Base-by-base conservation (phyloP, 2,888 invertebrate genomes). In the Periphyllus acericola region DNA sequence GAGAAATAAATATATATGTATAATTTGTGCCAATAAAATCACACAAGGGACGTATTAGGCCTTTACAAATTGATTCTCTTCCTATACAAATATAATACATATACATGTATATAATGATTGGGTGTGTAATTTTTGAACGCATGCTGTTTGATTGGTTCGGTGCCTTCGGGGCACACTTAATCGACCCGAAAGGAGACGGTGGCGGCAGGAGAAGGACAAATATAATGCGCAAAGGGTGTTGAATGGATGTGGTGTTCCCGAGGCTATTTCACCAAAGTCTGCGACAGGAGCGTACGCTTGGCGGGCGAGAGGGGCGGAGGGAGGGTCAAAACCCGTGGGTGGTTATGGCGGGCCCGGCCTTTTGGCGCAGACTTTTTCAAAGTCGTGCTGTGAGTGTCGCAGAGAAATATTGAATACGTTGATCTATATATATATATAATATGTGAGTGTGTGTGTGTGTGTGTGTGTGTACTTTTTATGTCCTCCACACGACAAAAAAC, bases 311-410 rank as follows among this genome's bases (percentile, higher is more conserved):
- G 68, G 21, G 79, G 21, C 25, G 25, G 60, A 46, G 40, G 55
- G 55, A 72, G 74, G 86, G 71, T 80, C 80, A 36, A 80, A 80
- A 87, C 74, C 80, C 80, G 80, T 74, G 80, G 86, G 86, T 86
- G 79, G 86, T 80, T 40, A 71, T 36, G 74, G 74, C 60, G 72
- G 74, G 80, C 34, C 25, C 74, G 55, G 80, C 86, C 86, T 87
- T 86, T 87, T 80, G 86, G 86, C 80, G 86, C 86, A 87, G 86
- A 81, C 86, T 87, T 87, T 78, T 86, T 80, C 86, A 80, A 81
- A 87, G 80, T 87, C 86, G 86, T 81, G 86, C 86, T 87, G 80
- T 74, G 86, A 87, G 86, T 87, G 86, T 87, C 80, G 86, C 86
- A 74, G 80, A 55, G 72, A 79, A 86, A 86, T 86, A 79, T 86